These are phyloP conservation scores for Typhlomys cinereus DNA, from an alignment of 2,113 vertebrate species.

Conservation along the genomic window DNA sequence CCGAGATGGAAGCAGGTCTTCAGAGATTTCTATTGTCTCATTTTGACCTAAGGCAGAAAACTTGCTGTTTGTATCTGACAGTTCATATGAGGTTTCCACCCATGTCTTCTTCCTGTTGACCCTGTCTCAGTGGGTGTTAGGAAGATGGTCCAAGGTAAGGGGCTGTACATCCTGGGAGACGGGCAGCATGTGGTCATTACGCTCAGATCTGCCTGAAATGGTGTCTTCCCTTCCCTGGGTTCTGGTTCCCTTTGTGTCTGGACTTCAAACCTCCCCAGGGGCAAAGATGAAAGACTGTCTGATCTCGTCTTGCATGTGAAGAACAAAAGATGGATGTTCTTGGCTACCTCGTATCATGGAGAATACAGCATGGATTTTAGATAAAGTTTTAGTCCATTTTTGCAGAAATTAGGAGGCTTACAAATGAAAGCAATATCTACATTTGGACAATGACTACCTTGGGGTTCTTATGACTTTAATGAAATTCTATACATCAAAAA, in stretches of 20 bases:
- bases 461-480: conserved; percentile 60
- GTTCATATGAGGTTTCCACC: neutral
- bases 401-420: conserved; percentile 62
- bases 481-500: conserved; percentile 71
- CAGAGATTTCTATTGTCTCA: neutral
- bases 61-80: neutral
- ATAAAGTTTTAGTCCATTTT: conserved; percentile 66
- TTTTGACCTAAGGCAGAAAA: conserved; percentile 4
- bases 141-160: neutral
- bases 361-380: conserved; percentile 62
- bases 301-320: conserved; percentile 43
- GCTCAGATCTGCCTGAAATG: neutral
- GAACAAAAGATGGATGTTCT: conserved; percentile 65
- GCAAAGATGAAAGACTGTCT: conserved; percentile 65
- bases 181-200: neutral
- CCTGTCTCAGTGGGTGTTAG: neutral
- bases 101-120: neutral
- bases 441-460: conserved; percentile 68
- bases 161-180: neutral
- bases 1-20: neutral
- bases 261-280: conserved; percentile 42
- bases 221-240: neutral
- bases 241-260: conserved; percentile 44
- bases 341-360: conserved; percentile 16
- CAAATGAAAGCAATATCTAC: conserved; percentile 74